Conservation (phyloP, 1,140 invertebrate species). For the Whitmania pigra region DNA sequence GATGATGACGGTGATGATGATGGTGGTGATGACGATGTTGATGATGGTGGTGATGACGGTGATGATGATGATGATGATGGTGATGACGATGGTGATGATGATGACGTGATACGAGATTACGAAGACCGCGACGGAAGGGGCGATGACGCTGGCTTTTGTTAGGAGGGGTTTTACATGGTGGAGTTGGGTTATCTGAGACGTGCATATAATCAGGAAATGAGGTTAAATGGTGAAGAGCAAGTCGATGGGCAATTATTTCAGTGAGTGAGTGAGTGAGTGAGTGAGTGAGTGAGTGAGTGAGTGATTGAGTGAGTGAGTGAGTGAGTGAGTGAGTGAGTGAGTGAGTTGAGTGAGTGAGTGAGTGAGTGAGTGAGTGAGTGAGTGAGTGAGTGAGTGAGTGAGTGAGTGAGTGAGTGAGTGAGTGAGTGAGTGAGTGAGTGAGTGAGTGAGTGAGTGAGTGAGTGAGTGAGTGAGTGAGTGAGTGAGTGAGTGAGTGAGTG, state of each 20-base stretch:
- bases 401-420: conserved; percentile 20
- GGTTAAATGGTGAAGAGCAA: background rate
- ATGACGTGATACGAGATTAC: no score
- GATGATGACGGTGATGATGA: background rate
- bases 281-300: conserved; percentile 22
- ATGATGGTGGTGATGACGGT: background rate
- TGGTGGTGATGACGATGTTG: background rate
- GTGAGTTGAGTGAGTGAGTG: background rate
- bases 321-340: conserved; percentile 11
- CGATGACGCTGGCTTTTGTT: no score
- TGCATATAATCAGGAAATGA: background rate
- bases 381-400: conserved; percentile 20
- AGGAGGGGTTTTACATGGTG: no score
- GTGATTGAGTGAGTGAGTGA: conserved; percentile 13
- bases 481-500: conserved; percentile 21
- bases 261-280: conserved; percentile 17
- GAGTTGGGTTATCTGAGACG: no score
- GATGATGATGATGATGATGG: conserved; percentile 2
- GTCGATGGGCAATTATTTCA: background rate
- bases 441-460: conserved; percentile 6
- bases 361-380: conserved; percentile 18
- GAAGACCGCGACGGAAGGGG: no score
- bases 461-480: conserved; percentile 21
- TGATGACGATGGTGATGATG: background rate
- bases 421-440: conserved; percentile 18